Percentiles rank a stretch among this genome's conserved stretches.
phyloP scores from a whole-genome alignment of 2,113 vertebrate genomes.

The Puffinus mauretanicus region DNA sequence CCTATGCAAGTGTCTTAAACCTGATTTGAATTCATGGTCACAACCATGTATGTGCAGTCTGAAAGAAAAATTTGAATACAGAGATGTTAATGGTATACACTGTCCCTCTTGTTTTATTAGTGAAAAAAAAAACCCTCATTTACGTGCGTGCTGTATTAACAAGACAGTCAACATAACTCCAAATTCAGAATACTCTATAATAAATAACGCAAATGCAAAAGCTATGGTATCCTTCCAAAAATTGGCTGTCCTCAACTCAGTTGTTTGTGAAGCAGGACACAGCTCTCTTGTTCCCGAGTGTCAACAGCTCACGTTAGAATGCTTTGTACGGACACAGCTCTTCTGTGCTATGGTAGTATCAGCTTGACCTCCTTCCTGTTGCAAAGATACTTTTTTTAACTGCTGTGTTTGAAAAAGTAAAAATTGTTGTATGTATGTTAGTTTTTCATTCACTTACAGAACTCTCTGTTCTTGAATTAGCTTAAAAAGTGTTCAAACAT shows the following conservation, averaged over 20 bases:
- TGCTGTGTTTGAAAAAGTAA: neutral
- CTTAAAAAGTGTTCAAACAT: neutral
- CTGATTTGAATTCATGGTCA: neutral
- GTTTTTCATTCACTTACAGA: neutral
- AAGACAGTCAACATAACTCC: neutral
- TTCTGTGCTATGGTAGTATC: neutral
- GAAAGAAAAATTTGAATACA: neutral
- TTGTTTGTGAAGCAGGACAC: neutral
- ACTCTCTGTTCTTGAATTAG: neutral
- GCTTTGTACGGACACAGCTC: neutral
- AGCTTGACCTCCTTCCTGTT: neutral
- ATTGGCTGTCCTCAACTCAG: neutral
- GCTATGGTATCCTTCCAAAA: neutral
- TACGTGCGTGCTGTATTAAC: neutral
- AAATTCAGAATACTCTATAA: neutral
- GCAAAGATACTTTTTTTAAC: neutral
- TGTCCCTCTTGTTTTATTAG: neutral
- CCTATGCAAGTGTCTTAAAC: neutral
- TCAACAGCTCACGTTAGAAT: neutral
- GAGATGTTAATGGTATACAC: neutral
- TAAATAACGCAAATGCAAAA: neutral
- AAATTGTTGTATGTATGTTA: neutral
- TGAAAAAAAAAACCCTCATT: neutral
- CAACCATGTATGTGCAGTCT: neutral
- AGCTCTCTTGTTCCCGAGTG: neutral